Base-by-base conservation (phyloP, 2,888 invertebrate species). In the Leptodirus hochenwartii region DNA sequence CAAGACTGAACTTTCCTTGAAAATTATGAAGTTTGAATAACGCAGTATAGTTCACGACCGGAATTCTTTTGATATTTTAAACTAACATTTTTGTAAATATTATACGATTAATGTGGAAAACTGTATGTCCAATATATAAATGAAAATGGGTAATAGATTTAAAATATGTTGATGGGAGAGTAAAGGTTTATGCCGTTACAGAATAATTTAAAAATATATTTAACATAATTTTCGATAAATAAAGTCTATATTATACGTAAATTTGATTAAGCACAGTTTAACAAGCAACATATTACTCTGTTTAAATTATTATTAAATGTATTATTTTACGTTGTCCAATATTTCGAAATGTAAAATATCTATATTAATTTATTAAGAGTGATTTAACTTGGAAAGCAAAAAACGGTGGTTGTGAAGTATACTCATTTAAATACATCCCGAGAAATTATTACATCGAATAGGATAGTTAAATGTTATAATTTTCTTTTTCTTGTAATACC, bases 211-310 rank as follows among this genome's bases (percentile, higher is more conserved):
- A 39, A 37, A 39, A 38, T 40, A 36, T 38, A 39, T 42, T 38
- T 40, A 39, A 41, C 38, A 37, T 37, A 38, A 41, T 39, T 40
- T 38, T 41, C 31, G 39, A 42, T 44, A 41, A 40, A 44, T 41
- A 41, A 44, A 42, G n/a, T n/a, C n/a, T n/a, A n/a, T n/a, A n/a
- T n/a, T n/a, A n/a, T 41, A 40, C 39, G 41, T 44, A 37, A 42
- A 40, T 40, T 39, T 40, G 39, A 40, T 41, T 41, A 43, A 44
- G 44, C 44, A 42, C 39, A 32, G 35, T 42, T 40, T 41, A 43
- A 44, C 43, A 44, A 44, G 41, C 41, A 41, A 37, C 37, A 37
- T 38, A 37, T 43, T 39, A 41, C 39, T 40, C 38, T 34, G 23
- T 37, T 37, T 38, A 35, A 22, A 27, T 27, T 8, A 20, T 17